Conservation (phyloP, 1,140 invertebrate species). For the Halesus radiatus region DNA sequence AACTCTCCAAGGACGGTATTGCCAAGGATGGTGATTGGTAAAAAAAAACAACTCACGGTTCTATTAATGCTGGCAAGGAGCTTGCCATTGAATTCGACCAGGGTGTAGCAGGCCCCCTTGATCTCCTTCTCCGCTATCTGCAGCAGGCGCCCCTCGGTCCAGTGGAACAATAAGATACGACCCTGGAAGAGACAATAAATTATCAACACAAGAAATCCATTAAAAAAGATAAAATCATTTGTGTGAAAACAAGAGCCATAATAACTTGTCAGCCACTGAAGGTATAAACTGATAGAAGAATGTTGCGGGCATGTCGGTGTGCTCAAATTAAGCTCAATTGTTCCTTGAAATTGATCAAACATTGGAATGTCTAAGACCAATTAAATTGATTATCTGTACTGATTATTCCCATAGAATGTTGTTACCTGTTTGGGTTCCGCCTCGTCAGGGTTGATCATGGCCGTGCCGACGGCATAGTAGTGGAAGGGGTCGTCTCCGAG, state of each 20-base stretch:
- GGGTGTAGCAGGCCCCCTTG: constrained; percentile 92
- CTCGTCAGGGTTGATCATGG: constrained; percentile 94
- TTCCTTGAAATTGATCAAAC: too few species aligned
- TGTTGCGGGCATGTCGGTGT: too few species aligned
- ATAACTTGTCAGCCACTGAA: too few species aligned
- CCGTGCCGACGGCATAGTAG: constrained; percentile 96
- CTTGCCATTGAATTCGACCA: constrained; percentile 96
- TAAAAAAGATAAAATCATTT: too few species aligned
- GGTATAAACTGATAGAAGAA: too few species aligned
- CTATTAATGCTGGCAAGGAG: constrained; percentile 96
- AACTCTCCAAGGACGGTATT: too few species aligned
- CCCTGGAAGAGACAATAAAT: constrained; percentile 65
- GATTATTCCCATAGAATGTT: too few species aligned
- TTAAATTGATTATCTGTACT: too few species aligned
- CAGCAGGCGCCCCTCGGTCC: constrained; percentile 89
- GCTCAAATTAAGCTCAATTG: too few species aligned
- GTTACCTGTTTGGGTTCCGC: constrained; percentile 87
- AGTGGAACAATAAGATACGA: constrained; percentile 93
- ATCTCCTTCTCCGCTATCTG: constrained; percentile 97
- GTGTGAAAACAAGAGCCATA: too few species aligned
- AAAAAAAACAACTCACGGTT: constrained; percentile 77
- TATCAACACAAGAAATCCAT: neutral
- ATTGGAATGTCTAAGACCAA: too few species aligned
- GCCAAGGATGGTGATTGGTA: too few species aligned
- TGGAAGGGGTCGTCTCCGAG: constrained; percentile 92